Evolutionary conservation across 1,140 invertebrate species (phyloP).

Genomic region (Procambarus virginalis): DNA sequence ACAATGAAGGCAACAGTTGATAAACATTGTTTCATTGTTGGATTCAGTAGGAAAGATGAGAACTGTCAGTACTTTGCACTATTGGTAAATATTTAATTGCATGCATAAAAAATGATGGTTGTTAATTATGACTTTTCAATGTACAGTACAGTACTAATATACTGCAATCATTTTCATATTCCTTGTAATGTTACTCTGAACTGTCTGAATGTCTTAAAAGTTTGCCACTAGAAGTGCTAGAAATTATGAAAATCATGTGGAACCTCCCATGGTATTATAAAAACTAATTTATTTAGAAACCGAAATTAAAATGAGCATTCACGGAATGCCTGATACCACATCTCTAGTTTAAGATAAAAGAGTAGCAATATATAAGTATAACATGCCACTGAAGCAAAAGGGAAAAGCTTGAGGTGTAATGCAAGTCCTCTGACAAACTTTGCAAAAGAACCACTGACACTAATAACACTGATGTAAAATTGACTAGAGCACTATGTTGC

Average conservation of each 20-base stretch:
- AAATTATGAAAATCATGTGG: not conserved
- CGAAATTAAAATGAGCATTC: not conserved
- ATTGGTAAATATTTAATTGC: no score
- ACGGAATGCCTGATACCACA: not conserved
- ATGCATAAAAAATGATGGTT: no score
- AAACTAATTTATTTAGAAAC: not conserved
- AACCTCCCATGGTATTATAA: not conserved
- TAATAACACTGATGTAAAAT: conserved; percentile 6
- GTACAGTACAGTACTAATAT: no score
- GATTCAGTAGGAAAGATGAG: no score
- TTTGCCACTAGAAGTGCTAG: not conserved
- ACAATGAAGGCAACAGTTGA: no score
- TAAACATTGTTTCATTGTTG: no score
- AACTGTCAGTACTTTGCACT: no score
- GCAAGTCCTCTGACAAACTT: conserved; percentile 35
- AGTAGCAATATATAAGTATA: conserved; percentile 17
- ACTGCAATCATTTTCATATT: no score
- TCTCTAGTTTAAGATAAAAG: not conserved
- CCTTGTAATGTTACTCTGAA: no score
- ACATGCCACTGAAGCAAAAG: not conserved
- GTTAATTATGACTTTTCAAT: no score
- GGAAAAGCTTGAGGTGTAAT: conserved; percentile 33
- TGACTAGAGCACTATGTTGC: not conserved
- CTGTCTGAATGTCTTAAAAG: no score
- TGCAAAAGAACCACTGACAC: conserved; percentile 17